Evolutionary conservation across 2,113 vertebrate species (phyloP).

Genomic region (Pelobates fuscus): DNA sequence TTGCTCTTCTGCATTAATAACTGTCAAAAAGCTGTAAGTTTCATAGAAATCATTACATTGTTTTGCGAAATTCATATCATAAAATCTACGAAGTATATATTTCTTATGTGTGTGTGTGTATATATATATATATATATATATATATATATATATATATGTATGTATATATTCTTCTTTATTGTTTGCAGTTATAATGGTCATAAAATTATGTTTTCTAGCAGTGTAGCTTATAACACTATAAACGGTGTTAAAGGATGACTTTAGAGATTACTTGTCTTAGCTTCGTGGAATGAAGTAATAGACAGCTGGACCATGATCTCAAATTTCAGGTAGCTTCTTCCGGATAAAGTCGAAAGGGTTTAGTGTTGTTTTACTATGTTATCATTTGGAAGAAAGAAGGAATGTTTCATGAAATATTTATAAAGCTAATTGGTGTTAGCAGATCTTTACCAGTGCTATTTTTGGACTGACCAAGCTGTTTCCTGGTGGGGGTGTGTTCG

Average conservation of each 20-base stretch:
- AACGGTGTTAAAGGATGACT: constrained; percentile 10
- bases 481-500: not conserved
- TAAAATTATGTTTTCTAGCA: too few relatives aligned
- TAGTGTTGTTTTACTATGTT: constrained; percentile 33
- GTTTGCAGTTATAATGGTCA: too few relatives aligned
- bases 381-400: constrained; percentile 23
- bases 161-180: too few relatives aligned
- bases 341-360: not conserved
- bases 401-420: constrained; percentile 36
- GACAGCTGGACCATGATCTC: constrained; percentile 42
- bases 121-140: too few relatives aligned
- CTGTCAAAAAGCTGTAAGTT: too few relatives aligned
- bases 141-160: too few relatives aligned
- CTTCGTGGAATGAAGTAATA: not conserved
- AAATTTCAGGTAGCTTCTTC: constrained; percentile 43
- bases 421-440: constrained; percentile 4
- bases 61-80: too few relatives aligned
- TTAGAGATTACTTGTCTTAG: not conserved
- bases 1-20: too few relatives aligned
- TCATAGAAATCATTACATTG: too few relatives aligned
- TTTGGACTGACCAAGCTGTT: constrained; percentile 17
- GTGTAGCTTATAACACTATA: too few relatives aligned
- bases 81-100: too few relatives aligned
- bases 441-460: constrained; percentile 16
- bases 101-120: too few relatives aligned